A percentile compares a stretch with the other conserved stretches of the same genome.
phyloP scores from a whole-genome alignment of 2,797 vertebrate genomes.

The Epinephelus awoara region DNA sequence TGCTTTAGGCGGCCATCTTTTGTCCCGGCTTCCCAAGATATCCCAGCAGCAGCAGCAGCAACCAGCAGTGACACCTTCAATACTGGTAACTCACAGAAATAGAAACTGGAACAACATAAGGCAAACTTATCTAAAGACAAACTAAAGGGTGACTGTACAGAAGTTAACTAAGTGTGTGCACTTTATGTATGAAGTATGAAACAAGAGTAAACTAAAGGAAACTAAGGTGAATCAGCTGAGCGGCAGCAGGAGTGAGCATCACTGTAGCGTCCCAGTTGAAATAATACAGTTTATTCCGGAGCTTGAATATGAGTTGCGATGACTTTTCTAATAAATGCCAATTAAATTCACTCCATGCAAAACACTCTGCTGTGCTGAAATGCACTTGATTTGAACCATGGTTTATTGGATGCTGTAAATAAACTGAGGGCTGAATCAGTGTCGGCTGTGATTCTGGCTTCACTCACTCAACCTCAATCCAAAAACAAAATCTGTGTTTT shows the following conservation, averaged over 20 bases:
- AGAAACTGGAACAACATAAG: no score
- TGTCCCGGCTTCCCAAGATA: not conserved
- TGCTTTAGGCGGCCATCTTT: not conserved
- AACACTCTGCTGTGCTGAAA: not conserved
- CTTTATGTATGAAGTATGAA: no score
- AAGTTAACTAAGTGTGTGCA: no score
- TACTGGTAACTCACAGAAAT: not conserved
- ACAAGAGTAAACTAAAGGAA: no score
- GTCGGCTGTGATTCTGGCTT: constrained; percentile 23
- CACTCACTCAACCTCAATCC: constrained; percentile 12
- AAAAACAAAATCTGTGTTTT: constrained; percentile 31
- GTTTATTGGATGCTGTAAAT: constrained; percentile 18
- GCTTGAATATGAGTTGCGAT: not conserved
- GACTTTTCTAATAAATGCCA: not conserved
- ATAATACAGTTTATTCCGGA: no score
- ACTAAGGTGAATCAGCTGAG: no score
- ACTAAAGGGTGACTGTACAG: no score
- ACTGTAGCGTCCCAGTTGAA: no score
- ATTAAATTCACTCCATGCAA: constrained; percentile 1
- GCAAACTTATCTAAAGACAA: no score
- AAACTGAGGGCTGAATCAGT: constrained; percentile 13
- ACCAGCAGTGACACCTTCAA: not conserved
- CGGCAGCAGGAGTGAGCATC: no score
- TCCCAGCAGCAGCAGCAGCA: not conserved
- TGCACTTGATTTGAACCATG: not conserved